Percentiles rank a stretch among this genome's conserved stretches.
Conservation (phyloP, 2,113 vertebrate genomes). For the Muscicapa adusta region DNA sequence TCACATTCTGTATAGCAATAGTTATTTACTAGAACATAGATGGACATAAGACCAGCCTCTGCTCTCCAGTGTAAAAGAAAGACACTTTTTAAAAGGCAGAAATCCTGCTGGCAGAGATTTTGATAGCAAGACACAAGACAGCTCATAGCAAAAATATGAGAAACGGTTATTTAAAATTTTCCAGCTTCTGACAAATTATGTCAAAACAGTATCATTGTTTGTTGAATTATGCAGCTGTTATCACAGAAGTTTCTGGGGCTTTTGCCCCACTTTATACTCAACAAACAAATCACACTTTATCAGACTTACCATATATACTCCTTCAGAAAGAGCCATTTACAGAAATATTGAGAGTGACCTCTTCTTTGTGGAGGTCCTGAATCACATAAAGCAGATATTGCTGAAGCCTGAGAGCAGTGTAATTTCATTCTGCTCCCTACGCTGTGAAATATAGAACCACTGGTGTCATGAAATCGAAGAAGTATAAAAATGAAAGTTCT, state of each 20-base stretch:
- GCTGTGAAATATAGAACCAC: slow-evolving; percentile 74
- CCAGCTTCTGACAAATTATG: not conserved
- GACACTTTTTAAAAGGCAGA: not conserved
- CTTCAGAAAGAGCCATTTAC: slow-evolving; percentile 50
- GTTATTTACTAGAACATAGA: not conserved
- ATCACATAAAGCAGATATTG: slow-evolving; percentile 76
- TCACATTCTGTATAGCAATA: not conserved
- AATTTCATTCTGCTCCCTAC: slow-evolving; percentile 74
- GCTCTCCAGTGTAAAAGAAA: not conserved
- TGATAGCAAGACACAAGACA: not conserved
- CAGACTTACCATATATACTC: not conserved
- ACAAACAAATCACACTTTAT: not conserved
- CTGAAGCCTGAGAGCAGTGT: slow-evolving; percentile 64
- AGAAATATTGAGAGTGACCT: slow-evolving; percentile 74
- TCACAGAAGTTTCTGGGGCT: not conserved
- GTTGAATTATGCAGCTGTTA: not conserved
- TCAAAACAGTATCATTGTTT: not conserved
- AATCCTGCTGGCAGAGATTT: not conserved
- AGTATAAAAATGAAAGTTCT: slow-evolving; percentile 74
- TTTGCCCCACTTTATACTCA: not conserved
- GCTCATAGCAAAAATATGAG: not conserved
- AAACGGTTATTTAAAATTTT: not conserved
- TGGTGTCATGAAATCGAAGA: slow-evolving; percentile 73
- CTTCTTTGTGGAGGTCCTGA: slow-evolving; percentile 63
- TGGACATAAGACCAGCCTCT: not conserved